Conservation (phyloP, 2,888 invertebrate genomes). For the Ophraella communa region DNA sequence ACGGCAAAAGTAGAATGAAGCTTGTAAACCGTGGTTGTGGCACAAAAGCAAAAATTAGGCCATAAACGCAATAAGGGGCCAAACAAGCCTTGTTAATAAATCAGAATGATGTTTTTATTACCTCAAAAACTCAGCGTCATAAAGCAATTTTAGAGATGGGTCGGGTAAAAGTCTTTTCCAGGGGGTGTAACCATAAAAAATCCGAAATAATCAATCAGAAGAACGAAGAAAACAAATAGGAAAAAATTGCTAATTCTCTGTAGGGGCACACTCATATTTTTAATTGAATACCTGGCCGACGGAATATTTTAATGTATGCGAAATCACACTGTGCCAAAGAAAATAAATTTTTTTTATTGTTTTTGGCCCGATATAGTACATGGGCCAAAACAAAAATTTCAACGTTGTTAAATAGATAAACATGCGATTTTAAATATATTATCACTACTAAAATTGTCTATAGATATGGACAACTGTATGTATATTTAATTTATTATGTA, state of each 20-base stretch:
- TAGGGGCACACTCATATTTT: conserved; percentile 23
- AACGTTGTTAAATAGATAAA: no score
- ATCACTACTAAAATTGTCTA: no score
- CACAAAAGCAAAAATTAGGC: conserved; percentile 42
- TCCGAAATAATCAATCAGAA: conserved; percentile 24
- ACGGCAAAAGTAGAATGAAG: conserved; percentile 21
- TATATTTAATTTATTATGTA: no score
- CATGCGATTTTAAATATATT: no score
- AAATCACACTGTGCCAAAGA: background rate
- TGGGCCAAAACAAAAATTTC: background rate
- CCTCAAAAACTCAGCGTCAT: conserved; percentile 40
- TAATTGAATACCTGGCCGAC: conserved; percentile 25
- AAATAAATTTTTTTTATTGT: background rate
- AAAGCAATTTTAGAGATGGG: conserved; percentile 41
- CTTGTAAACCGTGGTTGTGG: conserved; percentile 35
- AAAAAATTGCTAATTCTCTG: conserved; percentile 33
- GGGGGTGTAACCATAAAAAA: conserved; percentile 31
- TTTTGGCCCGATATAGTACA: background rate
- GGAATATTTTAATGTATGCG: background rate
- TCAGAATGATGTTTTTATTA: conserved; percentile 52
- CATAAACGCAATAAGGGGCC: conserved; percentile 43
- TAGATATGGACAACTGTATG: no score
- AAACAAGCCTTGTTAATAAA: conserved; percentile 46
- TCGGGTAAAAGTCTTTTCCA: conserved; percentile 23
- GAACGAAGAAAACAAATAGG: conserved; percentile 25